Evolutionary conservation across 2,888 invertebrate genomes (phyloP).

Genomic region (Pollenia griseotomentosa): DNA sequence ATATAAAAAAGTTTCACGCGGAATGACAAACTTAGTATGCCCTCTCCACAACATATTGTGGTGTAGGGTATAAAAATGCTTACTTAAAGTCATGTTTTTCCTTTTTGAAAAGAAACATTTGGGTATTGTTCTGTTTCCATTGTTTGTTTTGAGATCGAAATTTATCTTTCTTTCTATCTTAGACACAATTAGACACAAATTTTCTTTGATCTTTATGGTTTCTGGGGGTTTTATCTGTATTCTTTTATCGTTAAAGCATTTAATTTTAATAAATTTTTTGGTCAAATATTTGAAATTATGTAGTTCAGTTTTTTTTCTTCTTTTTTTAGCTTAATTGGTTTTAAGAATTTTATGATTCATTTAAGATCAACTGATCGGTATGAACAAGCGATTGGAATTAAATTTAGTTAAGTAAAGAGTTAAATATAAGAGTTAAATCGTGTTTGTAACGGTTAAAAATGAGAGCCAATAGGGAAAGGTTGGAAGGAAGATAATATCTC

Average conservation of each 20-base stretch:
- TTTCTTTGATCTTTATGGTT: constrained; percentile 45
- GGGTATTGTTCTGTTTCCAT: constrained; percentile 2
- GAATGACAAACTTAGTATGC: too few relatives aligned
- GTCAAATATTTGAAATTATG: constrained; percentile 31
- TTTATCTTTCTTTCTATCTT: background rate
- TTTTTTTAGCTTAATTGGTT: background rate
- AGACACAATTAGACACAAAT: constrained; percentile 14
- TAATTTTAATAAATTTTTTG: constrained; percentile 54
- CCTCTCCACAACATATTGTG: too few relatives aligned
- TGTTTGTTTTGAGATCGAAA: constrained; percentile 27
- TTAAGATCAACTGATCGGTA: background rate
- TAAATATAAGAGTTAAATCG: background rate
- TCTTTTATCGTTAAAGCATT: constrained; percentile 15
- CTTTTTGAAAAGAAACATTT: background rate
- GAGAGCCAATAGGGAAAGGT: background rate
- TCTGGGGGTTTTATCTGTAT: background rate
- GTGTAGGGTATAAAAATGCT: too few relatives aligned
- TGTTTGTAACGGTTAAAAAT: constrained; percentile 8
- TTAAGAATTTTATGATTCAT: constrained; percentile 31
- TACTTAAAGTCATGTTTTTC: background rate
- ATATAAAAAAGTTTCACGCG: too few relatives aligned
- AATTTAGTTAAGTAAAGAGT: background rate
- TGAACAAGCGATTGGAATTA: background rate
- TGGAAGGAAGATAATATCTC: too few relatives aligned
- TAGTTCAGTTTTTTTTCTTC: background rate